A percentile compares a stretch with the other conserved stretches of the same genome.
These are phyloP conservation scores for Pyrgilauda ruficollis DNA, from an alignment of 2,113 vertebrate genomes.

Conservation along the genomic window DNA sequence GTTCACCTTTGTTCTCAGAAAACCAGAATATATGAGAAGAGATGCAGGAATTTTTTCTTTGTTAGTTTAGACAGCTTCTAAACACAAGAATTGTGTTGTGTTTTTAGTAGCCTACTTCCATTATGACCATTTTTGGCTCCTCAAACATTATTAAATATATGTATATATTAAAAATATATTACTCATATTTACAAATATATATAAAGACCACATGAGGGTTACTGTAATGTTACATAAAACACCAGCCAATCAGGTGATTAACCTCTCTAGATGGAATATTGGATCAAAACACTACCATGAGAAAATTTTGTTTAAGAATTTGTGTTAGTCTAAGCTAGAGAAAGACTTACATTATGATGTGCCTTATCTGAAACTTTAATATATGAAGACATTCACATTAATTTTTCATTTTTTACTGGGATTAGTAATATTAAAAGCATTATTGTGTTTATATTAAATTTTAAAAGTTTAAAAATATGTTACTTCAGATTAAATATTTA, in stretches of 20 bases:
- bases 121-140: background rate
- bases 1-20: background rate
- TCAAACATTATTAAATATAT: background rate
- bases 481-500: background rate
- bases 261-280: background rate
- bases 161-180: background rate
- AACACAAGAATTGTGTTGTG: background rate
- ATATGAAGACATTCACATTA: background rate
- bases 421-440: background rate
- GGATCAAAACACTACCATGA: background rate
- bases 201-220: too few species aligned
- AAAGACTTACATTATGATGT: background rate
- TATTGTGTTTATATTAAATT: background rate
- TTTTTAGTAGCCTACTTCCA: background rate
- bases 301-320: background rate
- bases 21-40: background rate
- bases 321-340: background rate
- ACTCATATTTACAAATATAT: background rate
- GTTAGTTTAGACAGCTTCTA: background rate
- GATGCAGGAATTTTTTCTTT: background rate
- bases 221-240: background rate
- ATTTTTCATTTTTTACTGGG: background rate
- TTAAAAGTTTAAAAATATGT: background rate
- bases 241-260: background rate
- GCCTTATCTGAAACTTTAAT: background rate